Percentiles rank a stretch among this genome's conserved stretches.
phyloP scores from a whole-genome alignment of 2,888 invertebrate genomes.

The Camponotus fellah region DNA sequence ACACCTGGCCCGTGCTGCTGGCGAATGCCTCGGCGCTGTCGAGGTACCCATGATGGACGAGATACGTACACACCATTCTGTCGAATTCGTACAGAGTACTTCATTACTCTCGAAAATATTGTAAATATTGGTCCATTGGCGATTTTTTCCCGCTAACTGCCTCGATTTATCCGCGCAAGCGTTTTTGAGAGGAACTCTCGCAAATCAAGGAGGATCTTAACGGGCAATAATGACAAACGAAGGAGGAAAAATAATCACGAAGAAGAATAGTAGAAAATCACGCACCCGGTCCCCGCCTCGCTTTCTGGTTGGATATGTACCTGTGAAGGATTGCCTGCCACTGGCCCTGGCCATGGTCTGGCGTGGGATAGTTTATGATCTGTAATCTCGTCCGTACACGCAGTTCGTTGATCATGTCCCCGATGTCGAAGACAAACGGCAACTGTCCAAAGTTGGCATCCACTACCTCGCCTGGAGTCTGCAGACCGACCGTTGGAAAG shows the following conservation, averaged over 20 bases:
- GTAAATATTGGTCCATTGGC: slow-evolving; percentile 33
- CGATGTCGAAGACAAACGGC: slow-evolving; percentile 99
- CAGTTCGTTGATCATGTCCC: slow-evolving; percentile 98
- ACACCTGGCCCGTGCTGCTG: slow-evolving; percentile 94
- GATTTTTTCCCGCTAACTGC: slow-evolving; percentile 33
- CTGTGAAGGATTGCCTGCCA: slow-evolving; percentile 97
- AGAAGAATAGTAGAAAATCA: slow-evolving; percentile 12
- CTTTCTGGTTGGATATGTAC: slow-evolving; percentile 86
- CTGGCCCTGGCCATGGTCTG: slow-evolving; percentile 93
- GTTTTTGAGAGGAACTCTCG: slow-evolving; percentile 35
- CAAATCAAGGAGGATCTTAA: slow-evolving; percentile 47
- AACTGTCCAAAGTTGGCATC: slow-evolving; percentile 99
- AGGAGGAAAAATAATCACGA: slow-evolving; percentile 47
- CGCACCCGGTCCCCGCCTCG: slow-evolving; percentile 30
- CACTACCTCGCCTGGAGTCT: slow-evolving; percentile 99
- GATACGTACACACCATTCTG: slow-evolving; percentile 98
- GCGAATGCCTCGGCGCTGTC: slow-evolving; percentile 98
- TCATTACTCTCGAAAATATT: slow-evolving; percentile 60
- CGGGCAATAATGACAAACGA: slow-evolving; percentile 48
- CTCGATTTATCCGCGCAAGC: slow-evolving; percentile 38
- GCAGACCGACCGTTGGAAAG: slow-evolving; percentile 99
- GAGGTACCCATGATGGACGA: slow-evolving; percentile 99
- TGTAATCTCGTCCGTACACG: slow-evolving; percentile 93
- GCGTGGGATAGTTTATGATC: slow-evolving; percentile 95
- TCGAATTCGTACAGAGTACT: slow-evolving; percentile 75